Evolutionary conservation across 2,113 vertebrate species (phyloP).

Genomic region (Paraplagusia blochii): DNA sequence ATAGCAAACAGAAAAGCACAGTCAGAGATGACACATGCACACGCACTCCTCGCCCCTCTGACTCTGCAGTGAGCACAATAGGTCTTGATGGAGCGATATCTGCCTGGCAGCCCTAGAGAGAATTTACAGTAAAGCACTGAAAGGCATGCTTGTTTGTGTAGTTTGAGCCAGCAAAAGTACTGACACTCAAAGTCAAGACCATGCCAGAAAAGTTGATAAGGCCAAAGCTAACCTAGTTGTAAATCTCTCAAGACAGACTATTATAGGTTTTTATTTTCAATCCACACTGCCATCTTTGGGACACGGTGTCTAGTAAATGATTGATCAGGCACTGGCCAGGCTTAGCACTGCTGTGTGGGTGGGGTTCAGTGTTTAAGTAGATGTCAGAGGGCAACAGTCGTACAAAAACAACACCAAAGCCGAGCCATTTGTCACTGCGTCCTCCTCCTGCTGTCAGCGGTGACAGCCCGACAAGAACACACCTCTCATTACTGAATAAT

Average conservation of each 20-base stretch:
- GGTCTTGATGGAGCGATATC: conserved; percentile 47
- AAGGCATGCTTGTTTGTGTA: conserved; percentile 13
- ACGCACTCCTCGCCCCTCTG: conserved; percentile 1
- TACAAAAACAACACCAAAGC: conserved; percentile 30
- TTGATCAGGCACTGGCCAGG: conserved; percentile 25
- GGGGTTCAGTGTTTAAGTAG: conserved; percentile 27
- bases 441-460: conserved; percentile 18
- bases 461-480: conserved; percentile 26
- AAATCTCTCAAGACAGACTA: not conserved
- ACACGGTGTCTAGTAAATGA: conserved; percentile 11
- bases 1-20: conserved; percentile 31
- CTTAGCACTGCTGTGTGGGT: conserved; percentile 24
- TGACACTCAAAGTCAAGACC: not conserved
- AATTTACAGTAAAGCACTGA: conserved; percentile 24
- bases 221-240: conserved; percentile 4
- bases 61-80: conserved; percentile 40
- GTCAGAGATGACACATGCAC: conserved; percentile 51
- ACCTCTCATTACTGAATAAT: conserved; percentile 17
- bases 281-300: not conserved
- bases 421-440: conserved; percentile 34
- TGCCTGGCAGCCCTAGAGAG: conserved; percentile 48
- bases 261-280: not conserved
- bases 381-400: conserved; percentile 43
- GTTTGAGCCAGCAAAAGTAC: not conserved
- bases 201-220: conserved; percentile 5